Base-by-base conservation (phyloP, 1,140 invertebrate genomes). In the Heliconius congener region DNA sequence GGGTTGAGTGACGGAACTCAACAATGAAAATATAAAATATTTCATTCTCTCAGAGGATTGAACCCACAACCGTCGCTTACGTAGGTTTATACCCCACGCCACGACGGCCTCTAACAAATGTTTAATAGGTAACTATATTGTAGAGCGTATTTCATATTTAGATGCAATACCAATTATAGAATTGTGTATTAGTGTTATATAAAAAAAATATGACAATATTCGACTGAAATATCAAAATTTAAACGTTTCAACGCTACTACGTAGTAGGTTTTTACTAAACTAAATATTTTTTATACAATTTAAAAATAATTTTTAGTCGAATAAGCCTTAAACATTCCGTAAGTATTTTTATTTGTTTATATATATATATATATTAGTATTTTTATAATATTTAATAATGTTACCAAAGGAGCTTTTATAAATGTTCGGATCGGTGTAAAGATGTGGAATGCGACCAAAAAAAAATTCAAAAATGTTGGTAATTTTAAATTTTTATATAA, bases 321-420 rank as follows among this genome's bases (percentile, higher is more conserved):
- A 55, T 75, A 77, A 81, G 80, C 37, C 60, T 75, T 75, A 74
- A 80, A 73, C 81, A 82, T 82, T 82, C 81, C 81, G 77, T 71
- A 73, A 77, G 57, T 74, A 34, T 79, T 80, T 75, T 74, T 23
- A 23, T 75, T 74, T 46, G 74, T 73, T 66, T 57, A 2, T 23
- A 19, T 23, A 34, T 34, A 34, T 55, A n/a, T 55, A n/a, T 57
- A 57, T n/a, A 57, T n/a, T 55, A 23, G 23, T 79, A 57, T 77
- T 34, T 77, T 78, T 81, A 81, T 74, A 50, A 72, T 79, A 79
- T 82, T 78, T 77, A 80, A 76, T 79, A 77, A 81, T 81, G 82
- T 83, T 83, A 85, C 82, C 84, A 85, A 83, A 82, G 81, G 75
- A 84, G 79, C 77, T 81, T 85, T 82, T 82, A 76, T 76, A 77